These are phyloP conservation scores for Myxocyprinus asiaticus DNA, from an alignment of 2,113 vertebrate genomes.

Conservation along the genomic window DNA sequence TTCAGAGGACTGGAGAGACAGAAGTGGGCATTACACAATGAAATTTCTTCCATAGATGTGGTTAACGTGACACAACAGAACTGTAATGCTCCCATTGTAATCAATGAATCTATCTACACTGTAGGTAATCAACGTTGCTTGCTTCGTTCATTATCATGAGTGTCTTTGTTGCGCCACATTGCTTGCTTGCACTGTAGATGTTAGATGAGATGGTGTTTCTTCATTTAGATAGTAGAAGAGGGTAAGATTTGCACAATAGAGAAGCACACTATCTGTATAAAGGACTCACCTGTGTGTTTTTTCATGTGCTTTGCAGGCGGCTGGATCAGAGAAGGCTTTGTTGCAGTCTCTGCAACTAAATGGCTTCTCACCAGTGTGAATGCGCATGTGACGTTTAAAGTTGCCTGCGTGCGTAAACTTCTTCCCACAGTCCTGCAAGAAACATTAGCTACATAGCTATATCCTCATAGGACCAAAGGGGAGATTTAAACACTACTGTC, in stretches of 20 bases:
- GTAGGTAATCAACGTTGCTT: too few species aligned
- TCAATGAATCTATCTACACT: too few species aligned
- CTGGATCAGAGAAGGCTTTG: constrained; percentile 95
- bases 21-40: not conserved
- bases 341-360: constrained; percentile 92
- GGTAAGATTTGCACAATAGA: too few species aligned
- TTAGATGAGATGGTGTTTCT: too few species aligned
- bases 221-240: too few species aligned
- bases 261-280: too few species aligned
- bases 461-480: too few species aligned
- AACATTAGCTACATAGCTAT: not conserved
- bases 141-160: too few species aligned
- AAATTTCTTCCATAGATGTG: not conserved
- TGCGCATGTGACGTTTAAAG: constrained; percentile 96
- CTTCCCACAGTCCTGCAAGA: constrained; percentile 89
- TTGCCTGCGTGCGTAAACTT: constrained; percentile 97
- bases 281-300: constrained; percentile 89
- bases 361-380: constrained; percentile 96
- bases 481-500: not conserved
- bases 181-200: too few species aligned
- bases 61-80: not conserved
- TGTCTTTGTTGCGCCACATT: too few species aligned
- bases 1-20: constrained; percentile 83
- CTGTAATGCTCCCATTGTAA: too few species aligned
- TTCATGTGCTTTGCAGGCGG: constrained; percentile 96